phyloP scores from a whole-genome alignment of 2,113 vertebrate genomes.

The Anarrhichthys ocellatus region DNA sequence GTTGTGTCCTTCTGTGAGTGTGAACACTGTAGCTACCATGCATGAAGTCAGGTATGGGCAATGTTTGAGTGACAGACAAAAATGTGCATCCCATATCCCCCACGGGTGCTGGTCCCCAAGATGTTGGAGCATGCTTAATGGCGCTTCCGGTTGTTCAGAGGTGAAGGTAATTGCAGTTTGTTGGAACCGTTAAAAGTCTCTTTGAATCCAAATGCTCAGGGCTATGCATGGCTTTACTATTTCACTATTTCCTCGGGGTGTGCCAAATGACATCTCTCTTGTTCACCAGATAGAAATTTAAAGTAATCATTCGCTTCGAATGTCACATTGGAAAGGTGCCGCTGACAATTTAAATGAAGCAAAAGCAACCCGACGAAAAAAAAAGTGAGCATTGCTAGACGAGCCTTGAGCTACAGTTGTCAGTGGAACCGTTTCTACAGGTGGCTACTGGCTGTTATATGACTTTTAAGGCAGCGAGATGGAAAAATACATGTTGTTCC shows the following conservation, averaged over 20 bases:
- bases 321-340: constrained; percentile 48
- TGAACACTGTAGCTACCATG: constrained; percentile 25
- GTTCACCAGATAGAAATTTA: constrained; percentile 63
- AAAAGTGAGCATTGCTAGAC: constrained; percentile 19
- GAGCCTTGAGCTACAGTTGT: constrained; percentile 22
- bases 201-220: constrained; percentile 44
- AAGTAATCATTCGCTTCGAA: constrained; percentile 62
- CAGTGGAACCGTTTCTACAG: constrained; percentile 56
- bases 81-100: constrained; percentile 24
- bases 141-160: constrained; percentile 22
- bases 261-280: constrained; percentile 43
- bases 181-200: constrained; percentile 48
- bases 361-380: constrained; percentile 8
- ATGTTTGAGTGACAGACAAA: constrained; percentile 23
- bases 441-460: constrained; percentile 57
- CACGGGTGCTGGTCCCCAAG: background rate
- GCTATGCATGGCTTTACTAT: constrained; percentile 30
- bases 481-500: constrained; percentile 73
- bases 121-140: constrained; percentile 31
- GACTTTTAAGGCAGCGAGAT: constrained; percentile 59
- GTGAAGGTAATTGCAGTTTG: constrained; percentile 50
- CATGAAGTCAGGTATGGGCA: constrained; percentile 31
- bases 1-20: constrained; percentile 13
- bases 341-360: constrained; percentile 51
- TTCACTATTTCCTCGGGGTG: constrained; percentile 39